Evolutionary conservation across 2,797 vertebrate species (phyloP), one percentile per base, ranked within the genome.

Genomic region (Fistularia commersonii): DNA sequence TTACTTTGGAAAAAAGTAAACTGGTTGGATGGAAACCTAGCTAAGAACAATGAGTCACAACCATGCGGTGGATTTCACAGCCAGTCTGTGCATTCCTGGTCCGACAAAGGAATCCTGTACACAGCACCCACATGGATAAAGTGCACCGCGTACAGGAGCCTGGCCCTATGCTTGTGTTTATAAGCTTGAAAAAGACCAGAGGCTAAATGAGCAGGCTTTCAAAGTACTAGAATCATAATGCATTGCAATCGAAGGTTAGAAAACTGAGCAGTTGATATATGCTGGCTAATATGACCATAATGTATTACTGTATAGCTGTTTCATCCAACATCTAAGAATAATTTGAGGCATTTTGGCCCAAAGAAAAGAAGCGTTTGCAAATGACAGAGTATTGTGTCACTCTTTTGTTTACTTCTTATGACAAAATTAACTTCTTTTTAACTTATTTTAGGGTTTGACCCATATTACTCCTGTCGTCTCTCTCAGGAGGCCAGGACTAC

Each of bases 11-110:
- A 13, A 48, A 8, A 38, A 48, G 64, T 51, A 72, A 85, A 87
- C 83, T 57, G 77, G 79, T 88, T 74, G 51, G 84, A 80, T 77
- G 69, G 84, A 78, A 80, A 83, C 71, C 76, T 43, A 36, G 56
- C 57, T 32, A 50, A 60, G 69, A 77, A 79, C 81, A 84, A 79
- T 77, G 81, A 87, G 61, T 83, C 79, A 85, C 73, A 72, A 48
- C 74, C 77, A 64, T 57, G 81, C 57, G 14, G 72, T 74, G 76
- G 69, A 78, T 88, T 84, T 87, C 83, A 78, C 83, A 87, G 77
- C 37, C 70, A 66, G 70, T 66, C 79, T 73, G 83, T 72, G 81
- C 80, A 88, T 89, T 89, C 84, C 85, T 79, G 76, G 55, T 62
- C 69, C 65, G 53, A 86, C 84, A 87, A 84, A 83, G 72, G 74